Evolutionary conservation across 2,888 invertebrate species (phyloP).

Genomic region (Apotomis betuletana): DNA sequence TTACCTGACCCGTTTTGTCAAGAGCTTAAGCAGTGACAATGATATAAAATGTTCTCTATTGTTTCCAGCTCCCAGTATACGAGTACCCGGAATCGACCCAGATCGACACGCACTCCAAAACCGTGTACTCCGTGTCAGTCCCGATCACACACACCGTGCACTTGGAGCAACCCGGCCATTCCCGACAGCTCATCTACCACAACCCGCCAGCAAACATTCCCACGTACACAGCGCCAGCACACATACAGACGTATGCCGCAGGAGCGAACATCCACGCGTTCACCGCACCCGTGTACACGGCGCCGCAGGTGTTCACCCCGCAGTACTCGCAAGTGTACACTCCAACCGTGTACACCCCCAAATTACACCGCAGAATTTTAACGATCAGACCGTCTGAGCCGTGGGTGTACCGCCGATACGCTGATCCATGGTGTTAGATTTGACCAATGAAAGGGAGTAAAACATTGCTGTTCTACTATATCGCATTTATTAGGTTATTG

Average conservation of each 20-base stretch:
- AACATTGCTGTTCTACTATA: background rate
- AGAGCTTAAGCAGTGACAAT: background rate
- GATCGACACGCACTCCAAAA: conserved; percentile 28
- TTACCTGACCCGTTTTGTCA: no score
- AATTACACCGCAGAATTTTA: background rate
- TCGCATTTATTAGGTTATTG: no score
- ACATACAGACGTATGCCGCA: background rate
- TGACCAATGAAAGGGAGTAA: no score
- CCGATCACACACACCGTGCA: conserved; percentile 36
- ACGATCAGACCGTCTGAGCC: conserved; percentile 1
- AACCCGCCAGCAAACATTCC: background rate
- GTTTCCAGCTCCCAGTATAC: conserved; percentile 37
- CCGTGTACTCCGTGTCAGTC: conserved; percentile 37
- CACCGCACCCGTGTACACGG: background rate
- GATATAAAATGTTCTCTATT: background rate
- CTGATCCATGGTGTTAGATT: conserved; percentile 24
- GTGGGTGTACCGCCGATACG: conserved; percentile 29
- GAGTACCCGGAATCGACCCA: conserved; percentile 41
- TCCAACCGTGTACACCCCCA: background rate
- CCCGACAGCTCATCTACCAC: conserved; percentile 33
- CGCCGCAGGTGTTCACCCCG: conserved; percentile 2
- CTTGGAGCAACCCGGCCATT: conserved; percentile 30
- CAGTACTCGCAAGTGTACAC: conserved; percentile 3
- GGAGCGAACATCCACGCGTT: background rate
- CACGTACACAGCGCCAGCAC: background rate